Evolutionary conservation across 30 jellyfish, hydroid and myxozoan species (phyloP).

Genomic region (Sanderia malayensis): DNA sequence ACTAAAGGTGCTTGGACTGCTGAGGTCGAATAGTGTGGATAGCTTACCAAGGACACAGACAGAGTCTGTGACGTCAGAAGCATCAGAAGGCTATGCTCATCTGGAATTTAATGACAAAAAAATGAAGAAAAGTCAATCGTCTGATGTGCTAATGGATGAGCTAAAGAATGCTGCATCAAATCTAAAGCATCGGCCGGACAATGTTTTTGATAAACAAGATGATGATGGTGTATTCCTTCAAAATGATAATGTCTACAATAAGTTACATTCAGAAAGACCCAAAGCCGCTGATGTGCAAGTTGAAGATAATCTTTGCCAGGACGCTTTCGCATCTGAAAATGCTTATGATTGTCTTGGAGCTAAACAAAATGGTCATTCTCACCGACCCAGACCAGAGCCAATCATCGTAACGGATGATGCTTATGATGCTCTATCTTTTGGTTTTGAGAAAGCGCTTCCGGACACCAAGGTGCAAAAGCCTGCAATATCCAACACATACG

Average conservation of each 20-base stretch:
- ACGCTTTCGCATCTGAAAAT: conserved; percentile 6
- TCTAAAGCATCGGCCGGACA: neutral
- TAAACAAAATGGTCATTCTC: neutral
- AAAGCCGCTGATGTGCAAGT: neutral
- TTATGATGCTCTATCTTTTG: conserved; percentile 32
- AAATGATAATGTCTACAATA: conserved; percentile 15
- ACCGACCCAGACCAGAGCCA: conserved; percentile 55
- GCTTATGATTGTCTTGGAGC: conserved; percentile 34
- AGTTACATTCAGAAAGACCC: conserved; percentile 1
- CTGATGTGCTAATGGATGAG: neutral
- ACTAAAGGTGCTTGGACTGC: conserved; percentile 45
- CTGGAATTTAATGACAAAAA: conserved; percentile 14
- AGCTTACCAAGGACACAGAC: conserved; percentile 21
- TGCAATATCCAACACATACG: neutral
- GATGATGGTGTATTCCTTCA: neutral
- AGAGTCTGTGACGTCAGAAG: conserved; percentile 11
- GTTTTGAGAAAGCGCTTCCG: neutral
- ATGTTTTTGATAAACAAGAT: neutral
- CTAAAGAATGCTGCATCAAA: neutral
- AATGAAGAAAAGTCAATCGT: conserved; percentile 40
- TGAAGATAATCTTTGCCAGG: neutral
- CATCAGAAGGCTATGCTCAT: conserved; percentile 35
- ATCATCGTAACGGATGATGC: conserved; percentile 35
- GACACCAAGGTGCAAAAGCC: conserved; percentile 6
- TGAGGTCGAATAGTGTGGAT: conserved; percentile 55